Conservation (phyloP, 1,140 invertebrate species). For the Papilio machaon region DNA sequence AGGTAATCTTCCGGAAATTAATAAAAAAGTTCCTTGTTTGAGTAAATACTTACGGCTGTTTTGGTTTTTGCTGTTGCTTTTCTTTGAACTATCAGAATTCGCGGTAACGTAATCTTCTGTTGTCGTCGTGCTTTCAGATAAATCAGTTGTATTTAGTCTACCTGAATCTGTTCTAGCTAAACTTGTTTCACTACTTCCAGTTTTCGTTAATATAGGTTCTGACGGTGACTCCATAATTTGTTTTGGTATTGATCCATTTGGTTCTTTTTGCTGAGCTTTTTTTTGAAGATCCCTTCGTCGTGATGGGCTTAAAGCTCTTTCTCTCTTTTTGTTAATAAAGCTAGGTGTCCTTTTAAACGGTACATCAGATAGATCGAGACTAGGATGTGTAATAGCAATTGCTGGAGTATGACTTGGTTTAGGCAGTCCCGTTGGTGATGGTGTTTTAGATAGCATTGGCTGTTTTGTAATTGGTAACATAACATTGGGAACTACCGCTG, state of each 20-base stretch:
- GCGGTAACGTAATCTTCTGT: conserved; percentile 95
- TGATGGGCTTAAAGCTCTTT: conserved; percentile 79
- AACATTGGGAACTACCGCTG: conserved; percentile 73
- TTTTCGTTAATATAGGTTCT: conserved; percentile 66
- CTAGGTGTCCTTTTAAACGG: conserved; percentile 77
- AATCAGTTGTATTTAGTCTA: conserved; percentile 87
- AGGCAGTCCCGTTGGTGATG: conserved; percentile 60
- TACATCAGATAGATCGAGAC: conserved; percentile 75
- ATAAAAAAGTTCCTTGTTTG: not conserved
- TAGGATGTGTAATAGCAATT: conserved; percentile 80
- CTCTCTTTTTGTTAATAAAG: conserved; percentile 79
- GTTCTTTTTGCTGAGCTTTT: conserved; percentile 74
- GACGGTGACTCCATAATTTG: conserved; percentile 69
- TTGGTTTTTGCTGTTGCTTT: conserved; percentile 74
- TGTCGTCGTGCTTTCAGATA: conserved; percentile 91
- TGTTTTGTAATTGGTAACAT: conserved; percentile 78
- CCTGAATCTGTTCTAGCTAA: conserved; percentile 87
- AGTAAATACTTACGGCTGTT: conserved; percentile 70
- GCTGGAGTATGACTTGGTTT: conserved; percentile 77
- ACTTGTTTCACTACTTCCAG: conserved; percentile 73
- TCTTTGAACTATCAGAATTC: conserved; percentile 88
- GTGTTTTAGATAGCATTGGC: conserved; percentile 71
- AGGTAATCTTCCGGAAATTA: not conserved
- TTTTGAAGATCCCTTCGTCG: conserved; percentile 79
- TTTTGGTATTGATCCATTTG: conserved; percentile 72